Percentiles rank a stretch among this genome's conserved stretches.
phyloP scores from a whole-genome alignment of 2,888 invertebrate species.

The Tanytarsus gracilentus region DNA sequence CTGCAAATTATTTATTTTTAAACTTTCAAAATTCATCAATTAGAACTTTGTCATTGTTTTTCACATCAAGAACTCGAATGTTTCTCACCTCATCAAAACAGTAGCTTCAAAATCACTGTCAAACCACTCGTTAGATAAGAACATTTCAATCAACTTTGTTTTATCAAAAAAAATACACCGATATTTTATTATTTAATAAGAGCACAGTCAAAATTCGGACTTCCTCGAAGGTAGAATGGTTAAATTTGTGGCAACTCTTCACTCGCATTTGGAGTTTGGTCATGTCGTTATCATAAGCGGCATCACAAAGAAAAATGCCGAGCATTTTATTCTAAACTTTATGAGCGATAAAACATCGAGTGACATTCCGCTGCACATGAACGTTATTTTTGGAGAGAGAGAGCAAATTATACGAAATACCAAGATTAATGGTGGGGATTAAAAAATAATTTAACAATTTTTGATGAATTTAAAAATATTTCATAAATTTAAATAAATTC shows the following conservation, averaged over 20 bases:
- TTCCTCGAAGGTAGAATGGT: no score
- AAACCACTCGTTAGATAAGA: no score
- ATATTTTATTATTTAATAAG: no score
- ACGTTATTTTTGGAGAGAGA: constrained; percentile 22
- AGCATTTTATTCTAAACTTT: constrained; percentile 10
- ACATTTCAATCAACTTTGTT: no score
- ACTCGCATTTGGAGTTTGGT: constrained; percentile 3
- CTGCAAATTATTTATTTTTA: no score
- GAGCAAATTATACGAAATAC: constrained; percentile 17
- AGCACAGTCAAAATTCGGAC: no score
- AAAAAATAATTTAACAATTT: background rate
- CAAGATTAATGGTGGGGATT: background rate
- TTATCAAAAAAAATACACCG: no score
- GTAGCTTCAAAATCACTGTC: no score
- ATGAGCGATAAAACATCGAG: background rate
- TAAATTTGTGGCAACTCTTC: constrained; percentile 5
- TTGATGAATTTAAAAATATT: background rate
- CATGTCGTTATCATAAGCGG: constrained; percentile 16
- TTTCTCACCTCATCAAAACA: no score
- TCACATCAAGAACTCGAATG: no score
- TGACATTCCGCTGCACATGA: constrained; percentile 17
- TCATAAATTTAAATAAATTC: background rate
- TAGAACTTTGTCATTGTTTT: no score
- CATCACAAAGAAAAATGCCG: background rate
- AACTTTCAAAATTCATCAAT: no score